Evolutionary conservation across 2,888 invertebrate genomes (phyloP).

Genomic region (Xestia ashworthii): DNA sequence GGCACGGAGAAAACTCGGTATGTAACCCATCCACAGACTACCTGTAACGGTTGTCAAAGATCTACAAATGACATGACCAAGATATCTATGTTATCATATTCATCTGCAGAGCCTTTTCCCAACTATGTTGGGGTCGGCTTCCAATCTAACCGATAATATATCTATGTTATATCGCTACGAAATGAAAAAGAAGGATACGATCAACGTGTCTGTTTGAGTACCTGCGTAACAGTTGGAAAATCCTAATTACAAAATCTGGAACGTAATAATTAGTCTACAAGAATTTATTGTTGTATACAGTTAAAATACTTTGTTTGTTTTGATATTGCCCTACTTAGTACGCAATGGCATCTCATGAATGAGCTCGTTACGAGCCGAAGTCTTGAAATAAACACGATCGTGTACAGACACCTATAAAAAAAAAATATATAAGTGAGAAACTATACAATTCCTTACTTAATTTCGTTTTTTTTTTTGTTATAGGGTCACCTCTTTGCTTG

Average conservation of each 20-base stretch:
- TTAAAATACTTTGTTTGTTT: slow-evolving; percentile 12
- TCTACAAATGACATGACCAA: too few species aligned
- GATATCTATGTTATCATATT: too few species aligned
- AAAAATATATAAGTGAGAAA: neutral
- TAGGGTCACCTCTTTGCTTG: neutral
- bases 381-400: neutral
- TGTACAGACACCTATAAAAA: neutral
- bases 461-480: neutral
- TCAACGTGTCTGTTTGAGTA: neutral
- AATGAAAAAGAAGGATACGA: neutral
- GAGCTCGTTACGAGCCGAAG: neutral
- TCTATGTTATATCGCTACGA: too few species aligned
- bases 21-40: too few species aligned
- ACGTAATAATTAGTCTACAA: neutral
- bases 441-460: neutral
- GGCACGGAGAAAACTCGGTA: too few species aligned
- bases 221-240: neutral
- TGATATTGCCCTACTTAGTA: slow-evolving; percentile 4
- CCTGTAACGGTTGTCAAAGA: too few species aligned
- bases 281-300: slow-evolving; percentile 11
- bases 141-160: too few species aligned
- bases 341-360: slow-evolving; percentile 1
- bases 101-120: too few species aligned
- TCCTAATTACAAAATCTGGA: neutral
- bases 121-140: too few species aligned